Evolutionary conservation across 2,797 vertebrate species (phyloP).

Genomic region (Muraenolepis orangiensis): DNA sequence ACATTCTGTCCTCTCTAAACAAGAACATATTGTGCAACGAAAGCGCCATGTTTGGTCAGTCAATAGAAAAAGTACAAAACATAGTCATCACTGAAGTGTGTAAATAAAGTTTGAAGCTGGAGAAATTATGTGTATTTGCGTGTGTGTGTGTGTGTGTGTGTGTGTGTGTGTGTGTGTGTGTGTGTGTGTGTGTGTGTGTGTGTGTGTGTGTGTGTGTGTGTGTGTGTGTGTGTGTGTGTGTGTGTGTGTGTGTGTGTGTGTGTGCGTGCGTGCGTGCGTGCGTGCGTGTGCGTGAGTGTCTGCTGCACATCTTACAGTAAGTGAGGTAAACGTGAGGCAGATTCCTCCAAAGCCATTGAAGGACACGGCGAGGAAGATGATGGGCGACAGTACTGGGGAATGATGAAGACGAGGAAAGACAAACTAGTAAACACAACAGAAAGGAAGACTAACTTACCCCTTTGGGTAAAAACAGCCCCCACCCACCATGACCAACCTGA

Average conservation of each 20-base stretch:
- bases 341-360: constrained; percentile 90
- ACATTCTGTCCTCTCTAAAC: background rate
- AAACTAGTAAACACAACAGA: background rate
- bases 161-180: background rate
- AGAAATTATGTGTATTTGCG: background rate
- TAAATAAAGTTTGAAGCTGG: background rate
- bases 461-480: background rate
- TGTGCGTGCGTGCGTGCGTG: background rate
- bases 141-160: constrained; percentile 11
- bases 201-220: constrained; percentile 12
- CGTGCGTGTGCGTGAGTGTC: constrained; percentile 1
- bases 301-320: constrained; percentile 74
- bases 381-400: constrained; percentile 64
- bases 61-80: background rate
- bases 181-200: background rate
- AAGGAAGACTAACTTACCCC: background rate
- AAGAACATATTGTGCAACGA: background rate
- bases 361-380: constrained; percentile 85
- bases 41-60: background rate
- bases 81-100: background rate
- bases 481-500: background rate
- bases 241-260: constrained; percentile 11
- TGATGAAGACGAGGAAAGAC: background rate
- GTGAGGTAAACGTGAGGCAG: constrained; percentile 87
- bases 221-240: background rate